Conservation (phyloP, 2,888 invertebrate species). For the Polymixis flavicincta region DNA sequence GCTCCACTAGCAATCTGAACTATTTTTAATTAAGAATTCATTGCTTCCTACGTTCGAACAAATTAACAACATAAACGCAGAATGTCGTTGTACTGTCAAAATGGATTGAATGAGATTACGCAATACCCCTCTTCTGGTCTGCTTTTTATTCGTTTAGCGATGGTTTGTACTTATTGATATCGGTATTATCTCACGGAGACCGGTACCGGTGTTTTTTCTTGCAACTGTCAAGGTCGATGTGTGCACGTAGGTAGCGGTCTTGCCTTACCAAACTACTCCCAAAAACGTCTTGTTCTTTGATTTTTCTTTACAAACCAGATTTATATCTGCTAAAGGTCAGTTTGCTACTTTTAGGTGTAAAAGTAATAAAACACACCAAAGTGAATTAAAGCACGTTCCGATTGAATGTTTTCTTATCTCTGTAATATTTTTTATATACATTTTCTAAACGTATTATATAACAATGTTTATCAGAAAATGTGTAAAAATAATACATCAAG, state of each 20-base stretch:
- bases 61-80: no score
- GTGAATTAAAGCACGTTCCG: constrained; percentile 18
- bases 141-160: background rate
- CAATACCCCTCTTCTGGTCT: background rate
- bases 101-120: no score
- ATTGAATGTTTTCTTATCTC: constrained; percentile 18
- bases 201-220: constrained; percentile 45
- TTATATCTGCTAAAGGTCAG: constrained; percentile 52
- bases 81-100: no score
- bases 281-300: constrained; percentile 43
- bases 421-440: background rate
- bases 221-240: constrained; percentile 59
- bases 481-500: constrained; percentile 5
- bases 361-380: constrained; percentile 30
- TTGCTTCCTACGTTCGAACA: no score
- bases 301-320: constrained; percentile 30
- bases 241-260: constrained; percentile 61
- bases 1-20: no score
- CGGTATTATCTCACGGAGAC: constrained; percentile 11
- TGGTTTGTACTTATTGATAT: constrained; percentile 2
- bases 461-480: background rate
- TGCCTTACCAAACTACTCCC: constrained; percentile 45
- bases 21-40: no score
- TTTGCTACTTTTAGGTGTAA: constrained; percentile 8
- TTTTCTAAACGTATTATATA: constrained; percentile 1